A percentile compares a stretch with the other conserved stretches of the same genome.
Evolutionary conservation across 1,140 invertebrate genomes (phyloP).

Genomic region (Ceratina australensis): DNA sequence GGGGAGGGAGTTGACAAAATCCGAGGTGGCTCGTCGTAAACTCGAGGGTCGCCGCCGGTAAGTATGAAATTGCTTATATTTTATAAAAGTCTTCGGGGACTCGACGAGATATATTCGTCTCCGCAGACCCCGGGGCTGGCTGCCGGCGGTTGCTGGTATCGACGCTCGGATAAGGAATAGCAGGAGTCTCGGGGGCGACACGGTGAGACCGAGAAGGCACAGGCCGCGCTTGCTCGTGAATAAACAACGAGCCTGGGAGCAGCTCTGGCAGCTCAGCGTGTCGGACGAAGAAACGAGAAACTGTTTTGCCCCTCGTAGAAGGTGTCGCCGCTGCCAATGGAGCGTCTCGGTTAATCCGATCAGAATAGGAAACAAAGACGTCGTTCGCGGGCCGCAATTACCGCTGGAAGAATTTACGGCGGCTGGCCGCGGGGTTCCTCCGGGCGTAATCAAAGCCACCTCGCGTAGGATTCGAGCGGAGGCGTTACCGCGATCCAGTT

Average conservation of each 20-base stretch:
- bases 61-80: constrained; percentile 71
- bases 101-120: constrained; percentile 23
- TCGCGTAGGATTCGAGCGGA: constrained; percentile 1
- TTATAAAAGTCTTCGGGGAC: constrained; percentile 61
- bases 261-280: constrained; percentile 38
- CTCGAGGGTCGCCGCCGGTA: constrained; percentile 50
- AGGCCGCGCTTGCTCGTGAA: constrained; percentile 59
- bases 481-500: background rate
- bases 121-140: constrained; percentile 33
- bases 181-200: background rate
- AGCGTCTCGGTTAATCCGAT: background rate
- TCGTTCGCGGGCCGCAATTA: background rate
- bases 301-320: constrained; percentile 7
- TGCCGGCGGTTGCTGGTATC: constrained; percentile 51
- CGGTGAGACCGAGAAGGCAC: constrained; percentile 9
- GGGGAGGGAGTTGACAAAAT: constrained; percentile 54
- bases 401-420: constrained; percentile 4
- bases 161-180: constrained; percentile 37
- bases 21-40: constrained; percentile 64
- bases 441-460: constrained; percentile 23
- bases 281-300: constrained; percentile 2
- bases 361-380: too few species aligned
- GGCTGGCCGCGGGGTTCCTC: background rate
- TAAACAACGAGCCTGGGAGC: constrained; percentile 62
- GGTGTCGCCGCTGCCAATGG: constrained; percentile 14